Evolutionary conservation across 2,888 invertebrate species (phyloP).

Genomic region (Spodoptera exigua): DNA sequence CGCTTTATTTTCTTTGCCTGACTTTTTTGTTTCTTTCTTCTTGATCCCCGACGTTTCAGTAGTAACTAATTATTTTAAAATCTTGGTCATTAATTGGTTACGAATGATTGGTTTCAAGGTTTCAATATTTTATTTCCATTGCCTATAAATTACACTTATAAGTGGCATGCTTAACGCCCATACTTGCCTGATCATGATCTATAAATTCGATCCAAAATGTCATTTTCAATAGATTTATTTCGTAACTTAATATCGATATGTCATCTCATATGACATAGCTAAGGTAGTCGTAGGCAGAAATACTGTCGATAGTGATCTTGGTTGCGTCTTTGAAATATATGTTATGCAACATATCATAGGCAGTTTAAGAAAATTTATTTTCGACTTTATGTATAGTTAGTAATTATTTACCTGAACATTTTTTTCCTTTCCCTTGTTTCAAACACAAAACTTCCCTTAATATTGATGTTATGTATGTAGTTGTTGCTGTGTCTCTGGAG

Average conservation of each 20-base stretch:
- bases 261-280: conserved; percentile 8
- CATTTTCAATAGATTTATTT: conserved; percentile 8
- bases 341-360: too few relatives aligned
- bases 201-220: conserved; percentile 4
- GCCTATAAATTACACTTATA: too few relatives aligned
- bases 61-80: conserved; percentile 70
- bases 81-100: conserved; percentile 18
- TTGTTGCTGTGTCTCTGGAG: conserved; percentile 87
- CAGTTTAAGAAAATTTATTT: not conserved
- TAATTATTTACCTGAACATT: conserved; percentile 77
- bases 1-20: conserved; percentile 82
- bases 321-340: not conserved
- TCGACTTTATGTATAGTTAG: conserved; percentile 1
- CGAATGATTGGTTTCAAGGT: too few relatives aligned
- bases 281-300: conserved; percentile 9
- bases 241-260: conserved; percentile 10
- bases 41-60: conserved; percentile 73
- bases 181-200: not conserved
- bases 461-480: conserved; percentile 88
- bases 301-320: not conserved
- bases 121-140: too few relatives aligned
- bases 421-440: conserved; percentile 87
- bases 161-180: too few relatives aligned
- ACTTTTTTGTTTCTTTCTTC: conserved; percentile 83
- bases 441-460: conserved; percentile 90